Evolutionary conservation across 2,113 vertebrate species (phyloP), one percentile per base, ranked within the genome.

Genomic region (Prunella himalayana): DNA sequence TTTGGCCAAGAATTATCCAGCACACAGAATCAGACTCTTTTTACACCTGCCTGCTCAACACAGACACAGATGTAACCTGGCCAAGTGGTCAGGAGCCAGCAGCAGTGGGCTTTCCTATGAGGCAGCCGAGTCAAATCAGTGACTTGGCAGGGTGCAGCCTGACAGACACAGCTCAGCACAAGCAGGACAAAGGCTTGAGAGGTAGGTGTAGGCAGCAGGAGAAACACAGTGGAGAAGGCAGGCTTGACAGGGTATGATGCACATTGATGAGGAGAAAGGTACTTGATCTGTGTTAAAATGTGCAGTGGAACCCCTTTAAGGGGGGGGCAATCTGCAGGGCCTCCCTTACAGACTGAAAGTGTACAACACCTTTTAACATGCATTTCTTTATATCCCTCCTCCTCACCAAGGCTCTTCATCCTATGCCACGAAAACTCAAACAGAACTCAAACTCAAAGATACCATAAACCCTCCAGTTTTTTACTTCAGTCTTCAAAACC

Each of bases 1-100:
- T 56, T 13, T 17, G 65, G 92, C 95, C 96, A 96, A 96, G 83
- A 88, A 94, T 27, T 96, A 94, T 42, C 44, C 35, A 27, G 31
- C 9, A 39, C 10, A 14, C 5, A 51, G 59, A 6, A 51, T 41
- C 17, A 25, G 64, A 47, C 57, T 44, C 39, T 35, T 82, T 83
- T 61, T n/a, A 65, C 59, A 81, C 82, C 94, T 77, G 33, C 63
- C 69, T 53, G 50, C 68, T 35, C 45, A 68, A 54, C 47, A 50
- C 56, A 86, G 82, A 65, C 33, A 20, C 59, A 41, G 71, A 24
- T 0, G 2, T 33, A 79, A 47, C 30, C 28, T 4, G 3, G 7
- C 53, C 0, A 0, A 60, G 39, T 7, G 33, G 11, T 45, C 8
- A 79, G 69, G 33, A 87, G 69, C 20, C 37, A 50, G 75, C 57